These are phyloP conservation scores for Nannobrachium achirus DNA, from an alignment of 2,113 vertebrate species.

Conservation along the genomic window DNA sequence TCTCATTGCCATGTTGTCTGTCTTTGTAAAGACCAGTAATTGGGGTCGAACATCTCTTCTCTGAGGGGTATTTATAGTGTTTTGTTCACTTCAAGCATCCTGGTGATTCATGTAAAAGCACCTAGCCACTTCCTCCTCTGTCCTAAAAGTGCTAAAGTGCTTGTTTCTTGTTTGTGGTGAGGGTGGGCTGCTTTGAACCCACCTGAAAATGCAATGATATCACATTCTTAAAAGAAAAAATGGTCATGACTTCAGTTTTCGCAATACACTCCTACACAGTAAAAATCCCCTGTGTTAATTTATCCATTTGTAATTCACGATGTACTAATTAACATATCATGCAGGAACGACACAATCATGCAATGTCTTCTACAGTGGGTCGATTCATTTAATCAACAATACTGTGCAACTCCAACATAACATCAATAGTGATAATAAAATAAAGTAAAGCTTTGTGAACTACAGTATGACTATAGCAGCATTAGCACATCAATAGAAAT, in stretches of 20 bases:
- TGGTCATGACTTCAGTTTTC: slow-evolving; percentile 3
- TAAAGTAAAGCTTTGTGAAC: too few species aligned
- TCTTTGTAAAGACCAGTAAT: slow-evolving; percentile 36
- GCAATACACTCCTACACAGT: not conserved
- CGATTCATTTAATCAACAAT: too few species aligned
- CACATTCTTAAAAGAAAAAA: not conserved
- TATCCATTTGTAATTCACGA: too few species aligned
- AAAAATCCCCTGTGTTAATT: too few species aligned
- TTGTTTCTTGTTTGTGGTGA: slow-evolving; percentile 42
- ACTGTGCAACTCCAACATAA: too few species aligned
- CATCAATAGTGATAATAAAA: too few species aligned
- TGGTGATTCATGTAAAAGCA: slow-evolving; percentile 78
- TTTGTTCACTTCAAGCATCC: slow-evolving; percentile 11
- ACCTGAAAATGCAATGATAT: slow-evolving; percentile 13
- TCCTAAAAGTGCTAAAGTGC: slow-evolving; percentile 43
- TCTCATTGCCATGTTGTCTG: slow-evolving; percentile 57
- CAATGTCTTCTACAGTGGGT: too few species aligned
- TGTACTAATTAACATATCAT: too few species aligned
- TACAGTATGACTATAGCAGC: too few species aligned
- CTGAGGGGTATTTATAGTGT: slow-evolving; percentile 64
- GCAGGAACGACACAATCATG: too few species aligned
- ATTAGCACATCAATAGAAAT: too few species aligned
- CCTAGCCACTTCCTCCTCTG: slow-evolving; percentile 71
- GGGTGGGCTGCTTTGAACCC: slow-evolving; percentile 30
- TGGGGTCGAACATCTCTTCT: slow-evolving; percentile 16